Conservation (phyloP, 1,140 invertebrate genomes). For the Colletes gigas region DNA sequence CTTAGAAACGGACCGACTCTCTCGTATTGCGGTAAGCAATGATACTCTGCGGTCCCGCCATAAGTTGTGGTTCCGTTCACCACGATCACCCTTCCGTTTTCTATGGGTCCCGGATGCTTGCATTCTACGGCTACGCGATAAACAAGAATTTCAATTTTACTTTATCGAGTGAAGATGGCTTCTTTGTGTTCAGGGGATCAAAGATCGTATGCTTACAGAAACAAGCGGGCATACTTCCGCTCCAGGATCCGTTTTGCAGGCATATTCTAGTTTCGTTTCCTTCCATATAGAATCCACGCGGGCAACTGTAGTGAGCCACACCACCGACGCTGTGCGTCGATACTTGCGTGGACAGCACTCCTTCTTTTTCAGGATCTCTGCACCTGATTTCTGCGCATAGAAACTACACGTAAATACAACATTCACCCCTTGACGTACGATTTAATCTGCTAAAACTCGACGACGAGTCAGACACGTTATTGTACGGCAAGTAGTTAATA, state of each 20-base stretch:
- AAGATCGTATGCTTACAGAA: slow-evolving; percentile 85
- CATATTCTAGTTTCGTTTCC: slow-evolving; percentile 91
- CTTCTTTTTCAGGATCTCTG: slow-evolving; percentile 84
- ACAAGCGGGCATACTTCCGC: slow-evolving; percentile 88
- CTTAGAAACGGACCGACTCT: slow-evolving; percentile 90
- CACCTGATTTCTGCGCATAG: slow-evolving; percentile 87
- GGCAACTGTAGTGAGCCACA: slow-evolving; percentile 90
- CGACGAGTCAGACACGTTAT: too few species aligned
- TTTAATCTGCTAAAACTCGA: too few species aligned
- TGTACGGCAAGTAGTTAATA: too few species aligned
- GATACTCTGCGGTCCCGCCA: slow-evolving; percentile 91
- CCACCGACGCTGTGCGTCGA: slow-evolving; percentile 88
- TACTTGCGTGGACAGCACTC: slow-evolving; percentile 83
- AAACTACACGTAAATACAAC: slow-evolving; percentile 54
- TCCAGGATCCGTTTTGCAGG: slow-evolving; percentile 90
- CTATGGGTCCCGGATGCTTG: slow-evolving; percentile 87
- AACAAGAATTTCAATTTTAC: not conserved
- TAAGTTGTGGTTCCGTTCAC: slow-evolving; percentile 92
- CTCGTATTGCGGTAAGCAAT: slow-evolving; percentile 92
- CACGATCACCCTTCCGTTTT: slow-evolving; percentile 92
- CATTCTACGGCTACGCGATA: slow-evolving; percentile 88
- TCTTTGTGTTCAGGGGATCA: not conserved
- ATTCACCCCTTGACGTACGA: too few species aligned
- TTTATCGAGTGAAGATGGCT: too few species aligned
- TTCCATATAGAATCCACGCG: slow-evolving; percentile 89